These are phyloP conservation scores for Bombus waltoni DNA, from an alignment of 1,140 invertebrate genomes.

Conservation along the genomic window DNA sequence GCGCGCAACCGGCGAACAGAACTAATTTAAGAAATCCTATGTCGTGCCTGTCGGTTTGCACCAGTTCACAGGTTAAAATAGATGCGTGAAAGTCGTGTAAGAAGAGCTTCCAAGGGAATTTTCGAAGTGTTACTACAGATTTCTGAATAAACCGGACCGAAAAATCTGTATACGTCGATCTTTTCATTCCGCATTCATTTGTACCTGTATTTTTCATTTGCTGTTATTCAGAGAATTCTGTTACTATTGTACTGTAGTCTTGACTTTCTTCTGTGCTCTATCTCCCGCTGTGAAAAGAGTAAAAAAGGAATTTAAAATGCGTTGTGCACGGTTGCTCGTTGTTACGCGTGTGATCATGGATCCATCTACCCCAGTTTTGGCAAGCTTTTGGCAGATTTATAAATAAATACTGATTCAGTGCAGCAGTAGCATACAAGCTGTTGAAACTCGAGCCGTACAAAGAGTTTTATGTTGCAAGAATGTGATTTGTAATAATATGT, in stretches of 20 bases:
- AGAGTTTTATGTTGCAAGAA: constrained; percentile 55
- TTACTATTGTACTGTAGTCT: too few species aligned
- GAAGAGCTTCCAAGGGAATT: constrained; percentile 24
- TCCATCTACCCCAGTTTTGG: constrained; percentile 69
- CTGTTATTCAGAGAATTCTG: not conserved
- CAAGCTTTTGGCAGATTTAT: constrained; percentile 75
- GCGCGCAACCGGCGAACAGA: constrained; percentile 70
- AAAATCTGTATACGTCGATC: not conserved
- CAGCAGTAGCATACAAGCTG: constrained; percentile 50
- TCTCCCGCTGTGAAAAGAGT: not conserved
- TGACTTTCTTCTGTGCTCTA: not conserved
- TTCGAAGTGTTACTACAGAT: constrained; percentile 28
- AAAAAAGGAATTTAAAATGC: constrained; percentile 8
- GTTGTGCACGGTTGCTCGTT: constrained; percentile 30
- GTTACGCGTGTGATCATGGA: constrained; percentile 37
- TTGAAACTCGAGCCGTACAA: constrained; percentile 71
- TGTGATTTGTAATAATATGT: constrained; percentile 46
- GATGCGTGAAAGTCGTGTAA: constrained; percentile 77
- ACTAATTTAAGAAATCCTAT: constrained; percentile 82
- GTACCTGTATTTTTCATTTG: not conserved
- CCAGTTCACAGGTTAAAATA: constrained; percentile 81
- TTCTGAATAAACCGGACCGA: not conserved
- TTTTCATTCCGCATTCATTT: not conserved
- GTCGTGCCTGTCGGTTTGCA: constrained; percentile 76
- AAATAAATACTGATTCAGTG: constrained; percentile 79